Evolutionary conservation across 2,113 vertebrate species (phyloP).

Genomic region (Baryphthengus martii): DNA sequence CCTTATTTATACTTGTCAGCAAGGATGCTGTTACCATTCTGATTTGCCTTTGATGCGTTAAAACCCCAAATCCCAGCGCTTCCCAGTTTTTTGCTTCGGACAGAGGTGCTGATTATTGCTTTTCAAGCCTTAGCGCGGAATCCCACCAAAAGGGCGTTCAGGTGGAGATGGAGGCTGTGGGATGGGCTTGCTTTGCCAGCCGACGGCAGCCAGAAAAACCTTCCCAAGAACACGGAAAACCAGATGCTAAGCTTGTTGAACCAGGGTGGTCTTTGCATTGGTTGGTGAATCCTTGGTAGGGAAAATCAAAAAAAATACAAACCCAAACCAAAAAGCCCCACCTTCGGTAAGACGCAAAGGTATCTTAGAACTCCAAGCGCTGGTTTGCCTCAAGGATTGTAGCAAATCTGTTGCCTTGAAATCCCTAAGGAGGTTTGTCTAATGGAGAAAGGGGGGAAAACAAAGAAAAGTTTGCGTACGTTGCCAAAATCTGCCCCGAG

Average conservation of each 20-base stretch:
- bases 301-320: too few relatives aligned
- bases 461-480: too few relatives aligned
- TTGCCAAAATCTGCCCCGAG: not conserved
- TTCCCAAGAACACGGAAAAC: not conserved
- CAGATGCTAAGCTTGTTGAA: rapidly evolving
- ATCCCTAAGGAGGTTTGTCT: not conserved
- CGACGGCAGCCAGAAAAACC: not conserved
- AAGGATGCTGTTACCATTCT: not conserved
- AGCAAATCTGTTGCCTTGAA: not conserved
- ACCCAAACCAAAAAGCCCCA: not conserved
- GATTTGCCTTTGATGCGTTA: not conserved
- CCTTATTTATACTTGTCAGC: not conserved
- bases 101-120: too few relatives aligned
- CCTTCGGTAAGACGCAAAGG: not conserved
- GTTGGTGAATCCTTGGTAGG: not conserved
- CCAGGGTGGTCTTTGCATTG: not conserved
- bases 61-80: not conserved
- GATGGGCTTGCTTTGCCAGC: not conserved
- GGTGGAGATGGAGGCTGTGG: not conserved
- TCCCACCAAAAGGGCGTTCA: not conserved
- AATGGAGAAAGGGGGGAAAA: not conserved
- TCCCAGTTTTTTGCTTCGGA: not conserved
- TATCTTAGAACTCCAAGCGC: not conserved
- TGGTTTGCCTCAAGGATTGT: not conserved
- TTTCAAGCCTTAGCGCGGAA: not conserved